phyloP scores from a whole-genome alignment of 1,140 invertebrate genomes.

The Ceratoteleas bidentatus region DNA sequence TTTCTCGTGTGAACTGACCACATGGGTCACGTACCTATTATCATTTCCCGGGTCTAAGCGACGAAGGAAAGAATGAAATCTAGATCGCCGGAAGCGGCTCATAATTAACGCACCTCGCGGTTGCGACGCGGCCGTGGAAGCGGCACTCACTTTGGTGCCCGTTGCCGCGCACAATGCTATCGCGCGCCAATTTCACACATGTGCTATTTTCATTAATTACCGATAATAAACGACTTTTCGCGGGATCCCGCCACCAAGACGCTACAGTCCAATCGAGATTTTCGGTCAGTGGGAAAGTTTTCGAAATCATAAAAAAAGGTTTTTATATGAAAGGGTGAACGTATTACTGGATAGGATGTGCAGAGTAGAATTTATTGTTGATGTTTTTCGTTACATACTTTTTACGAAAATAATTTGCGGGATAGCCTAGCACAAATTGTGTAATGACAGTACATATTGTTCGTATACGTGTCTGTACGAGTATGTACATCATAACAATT shows the following conservation, averaged over 20 bases:
- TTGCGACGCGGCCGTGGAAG: constrained; percentile 64
- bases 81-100: constrained; percentile 81
- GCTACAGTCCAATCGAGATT: constrained; percentile 14
- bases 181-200: constrained; percentile 55
- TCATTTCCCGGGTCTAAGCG: constrained; percentile 79
- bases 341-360: no score
- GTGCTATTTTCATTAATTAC: constrained; percentile 64
- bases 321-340: no score
- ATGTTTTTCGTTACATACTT: no score
- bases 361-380: no score
- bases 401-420: no score
- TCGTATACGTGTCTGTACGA: no score
- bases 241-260: constrained; percentile 18
- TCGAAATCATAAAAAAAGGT: no score
- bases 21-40: constrained; percentile 82
- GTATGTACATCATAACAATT: no score
- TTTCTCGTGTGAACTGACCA: constrained; percentile 83
- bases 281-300: neutral
- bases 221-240: constrained; percentile 54
- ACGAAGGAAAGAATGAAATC: constrained; percentile 80
- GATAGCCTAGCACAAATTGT: no score
- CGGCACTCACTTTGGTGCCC: constrained; percentile 54
- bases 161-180: constrained; percentile 43
- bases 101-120: constrained; percentile 79
- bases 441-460: no score